Percentiles rank a stretch among this genome's conserved stretches.
phyloP scores from a whole-genome alignment of 2,113 vertebrate species.

The Strigops habroptila region DNA sequence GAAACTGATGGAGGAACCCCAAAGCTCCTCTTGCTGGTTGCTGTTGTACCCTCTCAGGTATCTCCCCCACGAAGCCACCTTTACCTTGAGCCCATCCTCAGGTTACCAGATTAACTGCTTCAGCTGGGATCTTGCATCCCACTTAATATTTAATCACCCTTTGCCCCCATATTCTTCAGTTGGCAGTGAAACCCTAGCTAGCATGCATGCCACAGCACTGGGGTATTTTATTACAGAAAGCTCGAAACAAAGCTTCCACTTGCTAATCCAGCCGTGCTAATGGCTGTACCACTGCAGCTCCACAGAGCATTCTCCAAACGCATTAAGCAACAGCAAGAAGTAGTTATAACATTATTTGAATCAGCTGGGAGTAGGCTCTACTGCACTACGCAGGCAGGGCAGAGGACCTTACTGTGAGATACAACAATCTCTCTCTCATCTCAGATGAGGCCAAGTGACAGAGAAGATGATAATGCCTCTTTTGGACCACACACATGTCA shows the following conservation, averaged over 20 bases:
- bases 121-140: neutral
- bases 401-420: neutral
- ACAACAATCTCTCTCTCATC: neutral
- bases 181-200: neutral
- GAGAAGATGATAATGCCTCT: neutral
- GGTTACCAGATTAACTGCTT: constrained; percentile 6
- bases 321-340: neutral
- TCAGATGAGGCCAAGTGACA: neutral
- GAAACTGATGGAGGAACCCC: neutral
- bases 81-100: neutral
- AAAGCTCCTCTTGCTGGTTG: neutral
- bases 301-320: neutral
- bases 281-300: fast-evolving
- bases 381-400: neutral
- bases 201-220: neutral
- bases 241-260: neutral
- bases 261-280: neutral
- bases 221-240: neutral
- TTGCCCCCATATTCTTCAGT: constrained; percentile 20
- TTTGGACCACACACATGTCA: fast-evolving
- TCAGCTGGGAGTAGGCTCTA: neutral
- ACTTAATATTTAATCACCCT: constrained; percentile 48
- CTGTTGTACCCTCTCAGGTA: neutral
- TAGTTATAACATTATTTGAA: neutral
- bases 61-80: neutral